phyloP scores from a whole-genome alignment of 1,140 invertebrate genomes.

The Hetaerina americana region DNA sequence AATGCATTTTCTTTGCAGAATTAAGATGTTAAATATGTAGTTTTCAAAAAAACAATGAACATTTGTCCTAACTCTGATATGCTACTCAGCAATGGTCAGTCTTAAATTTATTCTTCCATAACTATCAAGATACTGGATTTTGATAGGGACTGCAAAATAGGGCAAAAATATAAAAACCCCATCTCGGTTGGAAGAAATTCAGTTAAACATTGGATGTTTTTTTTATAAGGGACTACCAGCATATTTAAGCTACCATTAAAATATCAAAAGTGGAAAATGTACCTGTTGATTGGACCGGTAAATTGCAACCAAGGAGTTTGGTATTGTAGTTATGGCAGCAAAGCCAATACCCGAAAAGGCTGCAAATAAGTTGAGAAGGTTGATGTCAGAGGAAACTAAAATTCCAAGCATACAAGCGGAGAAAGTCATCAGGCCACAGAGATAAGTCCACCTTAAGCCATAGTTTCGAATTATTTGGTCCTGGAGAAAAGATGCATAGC shows the following conservation, averaged over 20 bases:
- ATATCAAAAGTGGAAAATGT: no score
- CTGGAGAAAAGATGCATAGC: constrained; percentile 25
- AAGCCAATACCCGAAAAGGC: constrained; percentile 33
- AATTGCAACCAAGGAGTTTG: constrained; percentile 32
- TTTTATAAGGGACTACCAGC: background rate
- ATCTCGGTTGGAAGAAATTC: background rate
- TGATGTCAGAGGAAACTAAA: constrained; percentile 25
- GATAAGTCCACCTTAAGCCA: constrained; percentile 27
- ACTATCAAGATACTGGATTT: no score
- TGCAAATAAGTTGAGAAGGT: constrained; percentile 29
- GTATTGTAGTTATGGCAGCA: constrained; percentile 33
- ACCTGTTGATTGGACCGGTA: constrained; percentile 33
- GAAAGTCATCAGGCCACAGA: constrained; percentile 30
- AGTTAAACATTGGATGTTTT: background rate
- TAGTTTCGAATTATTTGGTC: constrained; percentile 23
- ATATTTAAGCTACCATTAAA: no score
- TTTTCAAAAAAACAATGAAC: no score
- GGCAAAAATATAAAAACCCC: no score
- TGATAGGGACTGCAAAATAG: no score
- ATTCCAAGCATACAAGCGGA: constrained; percentile 30
- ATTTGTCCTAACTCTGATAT: no score
- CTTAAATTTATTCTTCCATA: no score
- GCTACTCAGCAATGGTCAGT: no score
- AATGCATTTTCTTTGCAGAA: no score
- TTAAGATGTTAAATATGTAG: no score